Evolutionary conservation across 2,113 vertebrate species (phyloP).

Genomic region (Lichenostomus cassidix): DNA sequence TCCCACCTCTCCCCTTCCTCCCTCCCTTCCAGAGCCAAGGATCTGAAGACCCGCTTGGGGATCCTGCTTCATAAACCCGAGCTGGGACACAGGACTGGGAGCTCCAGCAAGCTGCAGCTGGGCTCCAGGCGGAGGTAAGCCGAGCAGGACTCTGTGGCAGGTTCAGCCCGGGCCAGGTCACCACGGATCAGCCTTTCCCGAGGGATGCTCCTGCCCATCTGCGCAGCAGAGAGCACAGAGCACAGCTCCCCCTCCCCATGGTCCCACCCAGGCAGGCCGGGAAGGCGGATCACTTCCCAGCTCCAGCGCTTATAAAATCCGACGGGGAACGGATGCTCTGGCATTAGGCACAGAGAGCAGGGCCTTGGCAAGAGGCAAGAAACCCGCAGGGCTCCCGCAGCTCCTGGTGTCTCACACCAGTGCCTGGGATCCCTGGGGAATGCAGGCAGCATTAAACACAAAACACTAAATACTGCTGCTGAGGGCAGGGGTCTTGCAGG

Average conservation of each 20-base stretch:
- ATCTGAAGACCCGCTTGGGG: slow-evolving; percentile 85
- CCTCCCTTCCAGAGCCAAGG: slow-evolving; percentile 82
- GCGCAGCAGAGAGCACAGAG: not conserved
- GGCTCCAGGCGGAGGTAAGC: slow-evolving; percentile 68
- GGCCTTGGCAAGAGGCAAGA: not conserved
- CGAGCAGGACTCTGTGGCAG: fast-evolving
- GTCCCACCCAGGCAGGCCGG: not conserved
- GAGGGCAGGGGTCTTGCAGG: not conserved
- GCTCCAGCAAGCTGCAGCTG: slow-evolving; percentile 58
- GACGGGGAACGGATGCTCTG: not conserved
- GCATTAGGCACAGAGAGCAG: not conserved
- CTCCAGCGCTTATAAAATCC: slow-evolving; percentile 26
- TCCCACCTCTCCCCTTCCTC: not conserved
- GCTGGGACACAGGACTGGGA: slow-evolving; percentile 43
- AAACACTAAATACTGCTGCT: not conserved
- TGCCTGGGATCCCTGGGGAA: not conserved
- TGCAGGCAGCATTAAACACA: not conserved
- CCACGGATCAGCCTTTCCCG: not conserved
- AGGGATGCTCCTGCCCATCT: not conserved
- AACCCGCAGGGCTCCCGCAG: not conserved
- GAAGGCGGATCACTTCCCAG: slow-evolving; percentile 12
- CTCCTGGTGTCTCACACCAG: not conserved
- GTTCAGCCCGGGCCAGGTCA: not conserved
- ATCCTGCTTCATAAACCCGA: slow-evolving; percentile 85
- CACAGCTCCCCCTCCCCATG: not conserved